Conservation (phyloP, 1,140 invertebrate species). For the Lepidurus arcticus region DNA sequence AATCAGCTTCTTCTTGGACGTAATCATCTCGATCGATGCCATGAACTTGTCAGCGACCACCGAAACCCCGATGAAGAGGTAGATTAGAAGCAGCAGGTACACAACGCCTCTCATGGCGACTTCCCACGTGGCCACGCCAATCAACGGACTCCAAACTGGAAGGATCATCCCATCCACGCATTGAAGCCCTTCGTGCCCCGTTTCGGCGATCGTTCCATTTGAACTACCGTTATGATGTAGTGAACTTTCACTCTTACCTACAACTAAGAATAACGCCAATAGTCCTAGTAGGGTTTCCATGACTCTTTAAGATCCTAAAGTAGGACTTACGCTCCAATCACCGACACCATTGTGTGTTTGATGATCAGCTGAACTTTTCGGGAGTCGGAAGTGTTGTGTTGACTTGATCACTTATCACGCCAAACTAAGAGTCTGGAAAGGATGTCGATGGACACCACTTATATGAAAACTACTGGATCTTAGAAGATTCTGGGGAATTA, state of each 20-base stretch:
- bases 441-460: too few species aligned
- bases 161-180: constrained; percentile 31
- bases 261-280: not conserved
- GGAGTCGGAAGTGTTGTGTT: too few species aligned
- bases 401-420: too few species aligned
- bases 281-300: not conserved
- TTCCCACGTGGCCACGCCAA: constrained; percentile 25
- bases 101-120: constrained; percentile 31
- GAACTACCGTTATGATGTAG: not conserved
- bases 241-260: not conserved
- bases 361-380: too few species aligned
- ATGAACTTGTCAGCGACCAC: constrained; percentile 52
- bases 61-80: constrained; percentile 51
- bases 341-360: too few species aligned
- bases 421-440: too few species aligned
- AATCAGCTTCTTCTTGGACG: constrained; percentile 51
- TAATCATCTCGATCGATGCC: constrained; percentile 52
- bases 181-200: not conserved
- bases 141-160: constrained; percentile 30
- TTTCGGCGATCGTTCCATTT: not conserved
- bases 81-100: constrained; percentile 46
- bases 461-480: too few species aligned
- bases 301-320: not conserved
- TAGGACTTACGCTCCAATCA: not conserved
- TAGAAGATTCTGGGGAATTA: too few species aligned